Conservation (phyloP, 2,113 vertebrate genomes). For the Pterocles gutturalis region DNA sequence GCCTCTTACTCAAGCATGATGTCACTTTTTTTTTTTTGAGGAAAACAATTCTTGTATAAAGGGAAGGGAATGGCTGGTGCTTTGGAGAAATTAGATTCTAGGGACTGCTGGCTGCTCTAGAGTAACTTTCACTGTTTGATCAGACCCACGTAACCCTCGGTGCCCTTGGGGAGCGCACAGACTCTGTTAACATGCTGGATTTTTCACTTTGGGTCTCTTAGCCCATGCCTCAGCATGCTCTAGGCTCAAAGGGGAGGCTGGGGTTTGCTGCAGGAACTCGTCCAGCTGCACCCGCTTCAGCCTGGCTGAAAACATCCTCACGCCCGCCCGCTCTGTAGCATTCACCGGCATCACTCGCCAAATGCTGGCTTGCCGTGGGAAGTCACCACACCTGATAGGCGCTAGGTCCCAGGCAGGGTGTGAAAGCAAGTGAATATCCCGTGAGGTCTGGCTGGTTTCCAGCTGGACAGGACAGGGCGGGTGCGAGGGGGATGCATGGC, state of each 20-base stretch:
- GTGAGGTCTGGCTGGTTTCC: background rate
- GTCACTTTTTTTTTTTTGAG: conserved; percentile 24
- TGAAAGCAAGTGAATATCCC: background rate
- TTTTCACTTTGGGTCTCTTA: background rate
- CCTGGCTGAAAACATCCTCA: background rate
- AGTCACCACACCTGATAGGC: background rate
- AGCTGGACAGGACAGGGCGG: background rate
- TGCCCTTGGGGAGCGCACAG: background rate
- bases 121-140: background rate
- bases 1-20: conserved; percentile 47
- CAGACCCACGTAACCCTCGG: background rate
- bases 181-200: background rate
- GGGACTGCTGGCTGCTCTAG: background rate
- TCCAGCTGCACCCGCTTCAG: background rate
- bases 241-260: background rate
- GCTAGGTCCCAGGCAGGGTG: background rate
- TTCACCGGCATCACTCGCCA: background rate
- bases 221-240: background rate
- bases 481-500: rapidly evolving
- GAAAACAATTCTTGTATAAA: conserved; percentile 1
- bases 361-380: background rate
- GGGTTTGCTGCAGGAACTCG: background rate
- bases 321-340: background rate
- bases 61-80: background rate
- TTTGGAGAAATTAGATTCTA: background rate